phyloP scores from a whole-genome alignment of 2,888 invertebrate genomes.

The Bedellia somnulentella region DNA sequence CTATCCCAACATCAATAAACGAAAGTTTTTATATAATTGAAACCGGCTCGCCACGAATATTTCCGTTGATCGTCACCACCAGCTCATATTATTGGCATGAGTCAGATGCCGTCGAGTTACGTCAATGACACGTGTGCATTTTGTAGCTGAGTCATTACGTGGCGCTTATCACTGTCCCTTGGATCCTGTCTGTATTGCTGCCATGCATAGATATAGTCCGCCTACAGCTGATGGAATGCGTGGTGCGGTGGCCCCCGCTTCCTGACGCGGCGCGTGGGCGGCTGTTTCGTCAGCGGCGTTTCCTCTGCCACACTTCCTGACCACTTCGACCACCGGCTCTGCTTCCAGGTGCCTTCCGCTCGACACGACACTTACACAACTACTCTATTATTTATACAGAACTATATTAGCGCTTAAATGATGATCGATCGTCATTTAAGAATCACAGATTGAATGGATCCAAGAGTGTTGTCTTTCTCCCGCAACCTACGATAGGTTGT shows the following conservation, averaged over 20 bases:
- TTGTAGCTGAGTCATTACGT: background rate
- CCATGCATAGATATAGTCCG: background rate
- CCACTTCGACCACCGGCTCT: background rate
- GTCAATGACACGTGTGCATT: background rate
- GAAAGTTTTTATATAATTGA: no score
- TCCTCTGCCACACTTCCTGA: conserved; percentile 42
- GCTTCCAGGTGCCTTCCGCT: background rate
- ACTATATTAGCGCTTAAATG: no score
- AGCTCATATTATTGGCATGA: no score
- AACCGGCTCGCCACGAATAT: no score
- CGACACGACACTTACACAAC: background rate
- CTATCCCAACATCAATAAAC: no score
- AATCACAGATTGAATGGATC: no score
- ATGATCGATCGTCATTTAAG: no score
- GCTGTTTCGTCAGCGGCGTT: conserved; percentile 36
- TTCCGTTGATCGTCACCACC: no score
- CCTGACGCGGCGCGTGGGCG: conserved; percentile 33
- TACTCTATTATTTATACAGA: no score
- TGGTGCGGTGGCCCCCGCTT: conserved; percentile 22
- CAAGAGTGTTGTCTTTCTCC: no score
- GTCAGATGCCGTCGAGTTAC: background rate
- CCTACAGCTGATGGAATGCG: background rate
- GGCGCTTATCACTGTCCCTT: background rate
- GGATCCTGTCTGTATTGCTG: background rate
- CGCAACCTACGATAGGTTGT: no score